These are phyloP conservation scores for Drosophila carrolli DNA, from an alignment of 1,140 invertebrate species.

Conservation along the genomic window DNA sequence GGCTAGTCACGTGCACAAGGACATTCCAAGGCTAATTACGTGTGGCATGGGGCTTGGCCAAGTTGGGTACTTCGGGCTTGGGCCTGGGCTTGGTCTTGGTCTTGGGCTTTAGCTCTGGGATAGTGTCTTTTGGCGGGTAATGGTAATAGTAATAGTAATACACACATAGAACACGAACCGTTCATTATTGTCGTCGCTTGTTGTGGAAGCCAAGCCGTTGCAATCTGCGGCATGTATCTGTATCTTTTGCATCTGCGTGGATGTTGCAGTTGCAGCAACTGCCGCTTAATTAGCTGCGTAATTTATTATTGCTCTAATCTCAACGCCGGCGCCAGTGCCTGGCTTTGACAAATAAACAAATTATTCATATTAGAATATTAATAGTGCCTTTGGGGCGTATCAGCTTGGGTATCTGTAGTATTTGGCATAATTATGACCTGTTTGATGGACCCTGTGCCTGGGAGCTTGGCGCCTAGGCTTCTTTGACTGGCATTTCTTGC, in stretches of 20 bases:
- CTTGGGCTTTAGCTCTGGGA: conserved; percentile 18
- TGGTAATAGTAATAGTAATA: conserved; percentile 13
- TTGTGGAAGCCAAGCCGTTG: conserved; percentile 24
- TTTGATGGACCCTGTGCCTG: conserved; percentile 19
- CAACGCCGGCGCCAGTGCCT: conserved; percentile 64
- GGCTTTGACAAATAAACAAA: conserved; percentile 78
- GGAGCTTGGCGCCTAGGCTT: no score
- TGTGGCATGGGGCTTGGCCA: conserved; percentile 58
- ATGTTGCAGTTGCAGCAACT: conserved; percentile 44
- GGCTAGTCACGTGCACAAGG: conserved; percentile 80
- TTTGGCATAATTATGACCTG: conserved; percentile 62
- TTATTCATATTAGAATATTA: conserved; percentile 77
- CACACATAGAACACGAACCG: conserved; percentile 64
- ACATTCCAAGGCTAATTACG: conserved; percentile 84
- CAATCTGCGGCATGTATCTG: conserved; percentile 72
- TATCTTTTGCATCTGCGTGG: conserved; percentile 79
- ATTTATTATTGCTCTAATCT: conserved; percentile 81
- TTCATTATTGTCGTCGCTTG: conserved; percentile 69
- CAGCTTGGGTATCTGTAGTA: conserved; percentile 47
- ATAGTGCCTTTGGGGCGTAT: conserved; percentile 32
- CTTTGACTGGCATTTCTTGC: conserved; percentile 49
- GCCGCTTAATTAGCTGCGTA: conserved; percentile 77
- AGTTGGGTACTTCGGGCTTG: conserved; percentile 11
- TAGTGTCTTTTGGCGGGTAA: neutral
- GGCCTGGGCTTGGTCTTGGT: conserved; percentile 44